These are phyloP conservation scores for Palythoa grandis DNA, from an alignment of 92 coral and sea anemone species.

Conservation along the genomic window DNA sequence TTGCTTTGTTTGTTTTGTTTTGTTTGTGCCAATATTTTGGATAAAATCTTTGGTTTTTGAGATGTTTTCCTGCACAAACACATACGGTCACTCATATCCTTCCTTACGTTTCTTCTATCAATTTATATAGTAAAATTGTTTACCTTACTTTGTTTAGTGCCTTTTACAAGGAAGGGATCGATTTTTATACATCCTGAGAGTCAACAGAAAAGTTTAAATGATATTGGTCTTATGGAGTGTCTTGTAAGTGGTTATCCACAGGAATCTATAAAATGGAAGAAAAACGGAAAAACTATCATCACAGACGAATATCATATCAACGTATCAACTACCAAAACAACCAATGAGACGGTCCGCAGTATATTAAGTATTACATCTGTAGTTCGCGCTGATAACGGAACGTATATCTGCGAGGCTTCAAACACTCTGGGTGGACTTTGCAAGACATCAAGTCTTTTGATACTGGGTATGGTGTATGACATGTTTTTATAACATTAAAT, in stretches of 20 bases:
- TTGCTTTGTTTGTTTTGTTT: no score
- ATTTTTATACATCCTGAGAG: neutral
- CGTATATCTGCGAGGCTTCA: neutral
- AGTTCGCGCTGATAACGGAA: neutral
- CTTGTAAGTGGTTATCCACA: neutral
- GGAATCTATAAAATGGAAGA: neutral
- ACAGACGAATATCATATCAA: neutral
- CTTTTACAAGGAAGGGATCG: neutral
- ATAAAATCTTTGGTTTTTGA: no score
- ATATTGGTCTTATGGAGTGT: neutral
- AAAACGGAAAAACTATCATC: neutral
- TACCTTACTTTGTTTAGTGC: neutral
- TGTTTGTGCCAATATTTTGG: no score
- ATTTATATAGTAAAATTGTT: no score
- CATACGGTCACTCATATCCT: no score
- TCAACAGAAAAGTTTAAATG: neutral
- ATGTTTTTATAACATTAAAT: neutral
- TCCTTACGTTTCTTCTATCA: no score
- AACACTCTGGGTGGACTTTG: neutral
- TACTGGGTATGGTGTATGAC: neutral
- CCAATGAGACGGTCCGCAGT: neutral
- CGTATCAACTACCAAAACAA: neutral
- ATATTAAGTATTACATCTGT: neutral
- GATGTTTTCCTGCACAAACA: no score
- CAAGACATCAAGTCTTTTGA: neutral